phyloP scores from a whole-genome alignment of 2,888 invertebrate species.

The Nemoura dubitans region DNA sequence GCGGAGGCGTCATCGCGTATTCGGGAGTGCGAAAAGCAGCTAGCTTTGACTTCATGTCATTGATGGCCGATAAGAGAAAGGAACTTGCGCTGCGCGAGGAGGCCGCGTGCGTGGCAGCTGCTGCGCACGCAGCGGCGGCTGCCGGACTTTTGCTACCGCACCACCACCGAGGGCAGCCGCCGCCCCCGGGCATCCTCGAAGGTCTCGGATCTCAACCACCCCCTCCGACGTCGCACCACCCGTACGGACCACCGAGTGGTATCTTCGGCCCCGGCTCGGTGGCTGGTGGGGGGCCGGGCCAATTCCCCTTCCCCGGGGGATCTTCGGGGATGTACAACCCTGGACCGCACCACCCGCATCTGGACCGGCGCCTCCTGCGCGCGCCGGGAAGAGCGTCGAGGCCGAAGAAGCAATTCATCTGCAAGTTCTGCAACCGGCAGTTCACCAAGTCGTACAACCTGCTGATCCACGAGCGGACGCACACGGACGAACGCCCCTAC shows the following conservation, averaged over 20 bases:
- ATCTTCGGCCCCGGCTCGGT: conserved; percentile 58
- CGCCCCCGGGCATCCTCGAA: conserved; percentile 50
- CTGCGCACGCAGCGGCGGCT: conserved; percentile 59
- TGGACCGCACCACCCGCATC: conserved; percentile 65
- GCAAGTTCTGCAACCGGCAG: conserved; percentile 97
- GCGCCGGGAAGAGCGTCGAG: conserved; percentile 70
- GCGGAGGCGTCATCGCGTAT: conserved; percentile 40
- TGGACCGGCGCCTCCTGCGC: conserved; percentile 74
- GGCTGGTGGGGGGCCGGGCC: conserved; percentile 54
- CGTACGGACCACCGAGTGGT: conserved; percentile 63
- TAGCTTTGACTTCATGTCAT: conserved; percentile 81
- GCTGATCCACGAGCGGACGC: conserved; percentile 96
- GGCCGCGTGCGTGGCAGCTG: conserved; percentile 64
- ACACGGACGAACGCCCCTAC: conserved; percentile 97
- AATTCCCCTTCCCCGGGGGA: conserved; percentile 59
- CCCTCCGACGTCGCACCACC: conserved; percentile 51
- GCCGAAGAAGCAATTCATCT: conserved; percentile 98
- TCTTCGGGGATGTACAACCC: conserved; percentile 48
- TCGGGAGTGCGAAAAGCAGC: conserved; percentile 45
- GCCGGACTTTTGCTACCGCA: conserved; percentile 73
- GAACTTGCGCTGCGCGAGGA: conserved; percentile 80
- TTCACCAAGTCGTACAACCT: conserved; percentile 98
- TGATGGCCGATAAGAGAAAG: conserved; percentile 90
- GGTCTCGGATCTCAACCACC: conserved; percentile 47
- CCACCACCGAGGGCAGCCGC: conserved; percentile 62